A percentile compares a stretch with the other conserved stretches of the same genome.
Evolutionary conservation across 2,113 vertebrate species (phyloP).

Genomic region (Candoia aspera): DNA sequence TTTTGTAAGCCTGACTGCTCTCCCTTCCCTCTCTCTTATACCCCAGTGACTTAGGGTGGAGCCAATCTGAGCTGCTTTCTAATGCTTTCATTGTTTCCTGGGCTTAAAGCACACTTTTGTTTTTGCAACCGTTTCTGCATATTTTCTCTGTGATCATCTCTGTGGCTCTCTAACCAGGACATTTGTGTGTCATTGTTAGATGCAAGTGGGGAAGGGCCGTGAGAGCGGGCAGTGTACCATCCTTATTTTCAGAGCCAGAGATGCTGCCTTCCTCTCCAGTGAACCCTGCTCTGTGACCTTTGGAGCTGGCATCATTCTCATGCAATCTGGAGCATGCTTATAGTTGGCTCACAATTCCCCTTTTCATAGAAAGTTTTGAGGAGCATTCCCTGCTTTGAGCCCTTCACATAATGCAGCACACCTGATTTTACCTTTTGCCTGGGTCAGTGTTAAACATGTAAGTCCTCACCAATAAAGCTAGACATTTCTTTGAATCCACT

Average conservation of each 20-base stretch:
- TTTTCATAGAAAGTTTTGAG: background rate
- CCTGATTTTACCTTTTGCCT: background rate
- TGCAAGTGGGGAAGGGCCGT: background rate
- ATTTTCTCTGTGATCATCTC: background rate
- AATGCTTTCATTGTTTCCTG: background rate
- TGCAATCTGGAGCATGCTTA: background rate
- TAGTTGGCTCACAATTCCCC: background rate
- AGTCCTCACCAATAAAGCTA: constrained; percentile 17
- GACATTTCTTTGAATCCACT: constrained; percentile 49
- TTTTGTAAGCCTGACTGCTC: background rate
- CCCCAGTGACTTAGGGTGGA: background rate
- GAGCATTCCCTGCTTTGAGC: background rate
- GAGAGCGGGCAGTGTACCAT: background rate
- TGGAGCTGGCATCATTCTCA: background rate
- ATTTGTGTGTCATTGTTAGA: background rate
- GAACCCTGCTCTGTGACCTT: background rate
- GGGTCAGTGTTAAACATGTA: background rate
- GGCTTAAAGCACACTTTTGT: background rate
- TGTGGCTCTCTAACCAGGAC: background rate
- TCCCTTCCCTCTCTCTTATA: background rate
- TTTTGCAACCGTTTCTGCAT: background rate
- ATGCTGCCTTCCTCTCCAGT: background rate
- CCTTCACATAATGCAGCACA: background rate
- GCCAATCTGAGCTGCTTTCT: background rate
- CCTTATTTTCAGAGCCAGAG: background rate